Evolutionary conservation across 35 echinoderm and acorn worm genomes (phyloP), one percentile per base, ranked within the genome.

Genomic region (Amphiura filiformis): DNA sequence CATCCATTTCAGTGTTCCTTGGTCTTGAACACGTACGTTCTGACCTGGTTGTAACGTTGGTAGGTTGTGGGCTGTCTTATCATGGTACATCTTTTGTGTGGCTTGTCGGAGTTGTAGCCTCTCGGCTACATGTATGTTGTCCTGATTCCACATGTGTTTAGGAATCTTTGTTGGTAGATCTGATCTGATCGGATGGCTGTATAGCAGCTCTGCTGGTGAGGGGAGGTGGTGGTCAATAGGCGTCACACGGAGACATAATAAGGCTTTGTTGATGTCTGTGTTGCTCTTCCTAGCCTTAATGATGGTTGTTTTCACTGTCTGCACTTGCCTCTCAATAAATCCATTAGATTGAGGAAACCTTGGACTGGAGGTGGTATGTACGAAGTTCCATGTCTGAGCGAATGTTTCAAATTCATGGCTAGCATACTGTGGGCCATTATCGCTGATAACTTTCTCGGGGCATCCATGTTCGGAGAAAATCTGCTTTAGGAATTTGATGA

Each of bases 301-400:
- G 7, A 92, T 40, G 18, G 86, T 81, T 32, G 81, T 95, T n/a
- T 95, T 95, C 2, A 91, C 85, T 38, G 78, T 90, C 15, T 89
- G 77, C 4, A 94, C 64, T 33, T 57, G 78, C 2, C 88, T 56
- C 36, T 90, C 84, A 75, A 90, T 90, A 56, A 87, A 90, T 32
- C 88, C 93, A 44, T 94, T 94, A 0, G 93, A 94, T 20, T 89
- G 77, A 11, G 88, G 88, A 78, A 90, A 94, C 35, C 79, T 18
- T 26, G 87, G 83, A 22, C 81, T 80, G 22, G 92, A 89, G 1
- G 86, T 88, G 7, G 82, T 39, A 35, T 84, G 35, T 13, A 33
- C 32, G 9, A 36, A 75, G 1, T 75, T 1, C 30, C 32, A 57
- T 5, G 28, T 34, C 13, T 85, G 1, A 15, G 32, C 32, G 36